phyloP scores from a whole-genome alignment of 2,797 vertebrate genomes.

The Pantherophis alleghaniensis region DNA sequence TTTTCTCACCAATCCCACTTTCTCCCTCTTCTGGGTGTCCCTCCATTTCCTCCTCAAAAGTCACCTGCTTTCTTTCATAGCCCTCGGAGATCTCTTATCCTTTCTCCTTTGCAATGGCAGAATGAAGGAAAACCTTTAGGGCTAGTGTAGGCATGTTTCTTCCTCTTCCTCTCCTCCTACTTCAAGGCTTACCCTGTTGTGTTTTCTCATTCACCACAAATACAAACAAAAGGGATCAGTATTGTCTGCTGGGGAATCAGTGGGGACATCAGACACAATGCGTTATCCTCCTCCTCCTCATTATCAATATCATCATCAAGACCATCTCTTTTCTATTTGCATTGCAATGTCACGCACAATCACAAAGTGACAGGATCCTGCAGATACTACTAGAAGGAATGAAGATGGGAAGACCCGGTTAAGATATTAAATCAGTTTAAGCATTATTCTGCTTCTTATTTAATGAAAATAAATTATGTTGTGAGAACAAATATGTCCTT shows the following conservation, averaged over 20 bases:
- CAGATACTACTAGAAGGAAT: background rate
- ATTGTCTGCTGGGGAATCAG: background rate
- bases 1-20: background rate
- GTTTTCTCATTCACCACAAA: background rate
- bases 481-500: background rate
- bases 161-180: background rate
- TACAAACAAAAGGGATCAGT: background rate
- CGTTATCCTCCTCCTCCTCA: background rate
- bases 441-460: slow-evolving; percentile 9
- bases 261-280: background rate
- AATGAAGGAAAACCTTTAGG: background rate
- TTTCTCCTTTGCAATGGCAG: background rate
- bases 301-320: background rate
- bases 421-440: slow-evolving; percentile 15
- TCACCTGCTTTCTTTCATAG: background rate
- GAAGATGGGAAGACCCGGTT: background rate
- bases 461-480: background rate
- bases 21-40: background rate
- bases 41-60: background rate
- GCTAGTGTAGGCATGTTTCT: background rate
- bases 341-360: background rate
- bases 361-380: background rate
- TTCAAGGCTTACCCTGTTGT: background rate
- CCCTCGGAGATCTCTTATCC: background rate
- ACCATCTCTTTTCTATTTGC: background rate